Base-by-base conservation (phyloP, 2,888 invertebrate species). In the Platycheirus albimanus region DNA sequence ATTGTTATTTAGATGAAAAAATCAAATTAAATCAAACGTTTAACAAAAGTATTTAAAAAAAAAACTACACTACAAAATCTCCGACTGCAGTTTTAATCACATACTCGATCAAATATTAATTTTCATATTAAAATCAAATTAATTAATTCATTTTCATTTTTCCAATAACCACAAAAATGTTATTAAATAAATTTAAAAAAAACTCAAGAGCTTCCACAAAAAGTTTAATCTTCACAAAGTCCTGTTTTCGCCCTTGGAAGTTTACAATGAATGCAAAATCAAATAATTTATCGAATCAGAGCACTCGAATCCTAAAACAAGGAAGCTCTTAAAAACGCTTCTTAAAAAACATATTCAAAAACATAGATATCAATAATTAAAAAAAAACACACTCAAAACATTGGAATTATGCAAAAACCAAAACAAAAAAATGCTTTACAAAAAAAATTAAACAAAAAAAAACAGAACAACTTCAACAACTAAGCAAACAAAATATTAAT, bases 141-240 rank as follows among this genome's bases (percentile, higher is more conserved):
- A 15, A 13, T 52, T 69, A 49, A 30, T 63, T 38, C 20, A 54
- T 70, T 71, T 47, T 20, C n/a, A 30, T 41, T 74, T 67, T 75
- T 36, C 11, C 52, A 47, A 52, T 61, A 69, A 49, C 61, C 38
- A 69, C 58, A 52, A 64, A 54, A 72, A 19, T 63, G 36, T 63
- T 69, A 61, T 30, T 20, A 61, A 61, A 38, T 13, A 41, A 69
- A 36, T 30, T 24, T 56, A 63, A 33, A 43, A 76, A 66, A 67
- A 77, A 83, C 72, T 77, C 83, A 83, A 83, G 83, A 83, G 83
- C 83, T 83, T 83, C 83, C 83, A 78, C 72, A 67, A 78, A 72
- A 64, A 43, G 61, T 8, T 71, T 43, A 77, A 54, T 67, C 52
- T 66, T 61, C 58, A 77, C 33, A 56, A 58, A 47, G 36, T 74